These are phyloP conservation scores for Syrmaticus mikado DNA, from an alignment of 2,113 vertebrate species.

Conservation along the genomic window DNA sequence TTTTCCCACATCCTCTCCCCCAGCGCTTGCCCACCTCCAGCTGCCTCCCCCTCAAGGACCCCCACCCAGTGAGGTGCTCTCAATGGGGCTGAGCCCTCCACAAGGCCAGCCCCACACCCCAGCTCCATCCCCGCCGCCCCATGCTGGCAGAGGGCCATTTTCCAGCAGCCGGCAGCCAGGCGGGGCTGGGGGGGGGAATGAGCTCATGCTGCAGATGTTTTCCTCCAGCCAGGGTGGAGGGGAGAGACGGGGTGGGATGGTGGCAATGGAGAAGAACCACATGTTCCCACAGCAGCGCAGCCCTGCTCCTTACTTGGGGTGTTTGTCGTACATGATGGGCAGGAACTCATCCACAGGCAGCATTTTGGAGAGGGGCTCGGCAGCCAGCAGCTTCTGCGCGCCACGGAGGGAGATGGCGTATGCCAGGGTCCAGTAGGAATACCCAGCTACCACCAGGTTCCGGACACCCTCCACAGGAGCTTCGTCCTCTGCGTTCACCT, in stretches of 20 bases:
- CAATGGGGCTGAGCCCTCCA: background rate
- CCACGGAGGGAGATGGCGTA: constrained; percentile 88
- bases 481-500: constrained; percentile 88
- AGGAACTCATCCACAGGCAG: constrained; percentile 96
- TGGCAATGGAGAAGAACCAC: background rate
- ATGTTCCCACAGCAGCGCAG: background rate
- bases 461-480: constrained; percentile 80
- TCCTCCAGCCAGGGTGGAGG: background rate
- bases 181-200: background rate
- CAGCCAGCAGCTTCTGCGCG: constrained; percentile 90
- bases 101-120: background rate
- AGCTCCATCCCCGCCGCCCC: background rate
- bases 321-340: constrained; percentile 97
- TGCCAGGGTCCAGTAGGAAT: constrained; percentile 95
- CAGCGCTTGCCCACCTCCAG: accelerated
- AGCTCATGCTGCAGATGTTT: constrained; percentile 73
- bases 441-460: constrained; percentile 87
- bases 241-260: background rate
- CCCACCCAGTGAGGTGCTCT: background rate
- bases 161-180: constrained; percentile 16
- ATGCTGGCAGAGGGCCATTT: background rate
- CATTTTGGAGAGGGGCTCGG: constrained; percentile 91
- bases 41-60: background rate
- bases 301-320: constrained; percentile 86
- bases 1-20: background rate